Conservation (phyloP, 2,888 invertebrate genomes). For the Emmelina monodactyla region DNA sequence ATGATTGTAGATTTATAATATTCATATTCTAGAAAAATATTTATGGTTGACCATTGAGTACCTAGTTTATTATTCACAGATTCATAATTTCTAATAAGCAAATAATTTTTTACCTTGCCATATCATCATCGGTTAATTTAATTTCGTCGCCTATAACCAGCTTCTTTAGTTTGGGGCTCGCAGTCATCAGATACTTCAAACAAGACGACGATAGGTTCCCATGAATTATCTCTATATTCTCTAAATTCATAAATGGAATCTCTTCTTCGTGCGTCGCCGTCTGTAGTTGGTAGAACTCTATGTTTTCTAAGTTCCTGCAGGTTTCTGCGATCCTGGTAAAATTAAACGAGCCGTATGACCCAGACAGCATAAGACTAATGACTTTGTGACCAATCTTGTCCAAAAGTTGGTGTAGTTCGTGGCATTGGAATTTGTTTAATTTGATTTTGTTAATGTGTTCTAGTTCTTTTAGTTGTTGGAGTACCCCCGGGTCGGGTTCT, state of each 20-base stretch:
- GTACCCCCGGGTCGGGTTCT: slow-evolving; percentile 64
- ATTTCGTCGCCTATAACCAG: slow-evolving; percentile 72
- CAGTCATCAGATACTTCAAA: slow-evolving; percentile 68
- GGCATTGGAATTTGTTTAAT: slow-evolving; percentile 68
- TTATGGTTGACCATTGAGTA: no score
- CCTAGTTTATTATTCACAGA: no score
- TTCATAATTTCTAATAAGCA: no score
- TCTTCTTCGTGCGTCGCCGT: slow-evolving; percentile 64
- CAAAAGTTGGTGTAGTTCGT: slow-evolving; percentile 67
- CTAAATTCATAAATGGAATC: slow-evolving; percentile 66
- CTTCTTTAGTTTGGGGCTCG: slow-evolving; percentile 66
- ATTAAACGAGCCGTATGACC: slow-evolving; percentile 64
- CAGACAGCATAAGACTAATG: slow-evolving; percentile 65
- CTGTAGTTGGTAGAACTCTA: slow-evolving; percentile 74
- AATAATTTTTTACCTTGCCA: slow-evolving; percentile 60
- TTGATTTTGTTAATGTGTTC: slow-evolving; percentile 64
- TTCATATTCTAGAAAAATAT: no score
- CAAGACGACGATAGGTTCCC: slow-evolving; percentile 66
- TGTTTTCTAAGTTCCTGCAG: slow-evolving; percentile 66
- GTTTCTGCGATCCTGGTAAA: slow-evolving; percentile 66
- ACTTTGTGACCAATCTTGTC: slow-evolving; percentile 63
- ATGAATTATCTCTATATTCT: slow-evolving; percentile 72
- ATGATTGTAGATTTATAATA: no score
- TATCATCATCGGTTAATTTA: slow-evolving; percentile 72
- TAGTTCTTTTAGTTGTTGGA: slow-evolving; percentile 56